phyloP scores from a whole-genome alignment of 92 coral and sea anemone species.

The Palythoa heliodiscus region DNA sequence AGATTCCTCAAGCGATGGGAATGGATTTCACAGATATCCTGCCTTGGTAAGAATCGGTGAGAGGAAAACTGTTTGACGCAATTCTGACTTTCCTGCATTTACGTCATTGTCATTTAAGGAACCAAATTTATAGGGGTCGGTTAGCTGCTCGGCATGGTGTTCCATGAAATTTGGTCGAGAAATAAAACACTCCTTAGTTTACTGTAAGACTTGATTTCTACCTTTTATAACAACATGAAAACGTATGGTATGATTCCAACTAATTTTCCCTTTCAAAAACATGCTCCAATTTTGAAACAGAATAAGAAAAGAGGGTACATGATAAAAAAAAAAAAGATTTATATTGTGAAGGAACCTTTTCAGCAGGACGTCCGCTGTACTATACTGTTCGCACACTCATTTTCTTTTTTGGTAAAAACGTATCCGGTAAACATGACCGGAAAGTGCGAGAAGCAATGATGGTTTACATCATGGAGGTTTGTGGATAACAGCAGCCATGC shows the following conservation, averaged over 20 bases:
- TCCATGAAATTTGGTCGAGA: no score
- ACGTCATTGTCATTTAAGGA: slow-evolving; percentile 24
- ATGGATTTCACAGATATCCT: neutral
- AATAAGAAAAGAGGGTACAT: neutral
- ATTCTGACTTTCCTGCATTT: neutral
- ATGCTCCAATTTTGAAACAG: no score
- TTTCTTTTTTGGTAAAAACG: neutral
- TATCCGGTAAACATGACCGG: slow-evolving; percentile 16
- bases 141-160: neutral
- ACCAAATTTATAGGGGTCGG: neutral
- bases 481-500: slow-evolving; percentile 74
- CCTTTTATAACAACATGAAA: neutral
- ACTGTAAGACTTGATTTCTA: neutral
- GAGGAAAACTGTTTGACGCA: neutral
- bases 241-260: neutral
- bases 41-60: neutral
- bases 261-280: no score
- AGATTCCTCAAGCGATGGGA: slow-evolving; percentile 25
- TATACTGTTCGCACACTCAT: neutral
- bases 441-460: neutral
- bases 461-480: slow-evolving; percentile 28
- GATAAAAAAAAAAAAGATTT: neutral
- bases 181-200: no score
- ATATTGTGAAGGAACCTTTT: slow-evolving; percentile 12
- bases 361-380: neutral